A percentile compares a stretch with the other conserved stretches of the same genome.
phyloP scores from a whole-genome alignment of 2,797 vertebrate species.

The Heliangelus exortis region DNA sequence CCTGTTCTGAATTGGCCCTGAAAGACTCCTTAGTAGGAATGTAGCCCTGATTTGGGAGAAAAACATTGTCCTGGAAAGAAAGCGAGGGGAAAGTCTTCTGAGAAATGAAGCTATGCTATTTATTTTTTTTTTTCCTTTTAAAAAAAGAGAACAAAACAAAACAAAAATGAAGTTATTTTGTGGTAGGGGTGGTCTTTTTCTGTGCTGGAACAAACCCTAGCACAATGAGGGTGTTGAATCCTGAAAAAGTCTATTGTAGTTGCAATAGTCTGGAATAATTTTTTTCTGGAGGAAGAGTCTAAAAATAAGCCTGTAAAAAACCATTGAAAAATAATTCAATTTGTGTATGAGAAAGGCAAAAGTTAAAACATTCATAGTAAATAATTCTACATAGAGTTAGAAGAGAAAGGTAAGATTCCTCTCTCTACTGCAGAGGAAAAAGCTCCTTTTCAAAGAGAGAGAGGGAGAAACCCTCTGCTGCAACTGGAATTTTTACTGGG shows the following conservation, averaged over 20 bases:
- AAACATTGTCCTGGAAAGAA: neutral
- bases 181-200: neutral
- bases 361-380: neutral
- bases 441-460: neutral
- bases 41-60: neutral
- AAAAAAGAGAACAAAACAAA: too few species aligned
- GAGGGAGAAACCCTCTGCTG: neutral
- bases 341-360: neutral
- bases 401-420: neutral
- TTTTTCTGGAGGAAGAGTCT: neutral
- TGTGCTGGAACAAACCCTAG: neutral
- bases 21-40: neutral
- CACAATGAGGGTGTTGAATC: neutral
- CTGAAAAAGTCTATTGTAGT: neutral
- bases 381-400: neutral
- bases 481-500: neutral
- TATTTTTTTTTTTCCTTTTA: neutral
- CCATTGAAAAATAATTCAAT: neutral
- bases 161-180: neutral
- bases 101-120: neutral
- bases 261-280: neutral
- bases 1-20: neutral
- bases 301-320: neutral
- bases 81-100: neutral
- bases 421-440: neutral